A percentile compares a stretch with the other conserved stretches of the same genome.
These are phyloP conservation scores for Grus americana DNA, from an alignment of 2,113 vertebrate species.

Conservation along the genomic window DNA sequence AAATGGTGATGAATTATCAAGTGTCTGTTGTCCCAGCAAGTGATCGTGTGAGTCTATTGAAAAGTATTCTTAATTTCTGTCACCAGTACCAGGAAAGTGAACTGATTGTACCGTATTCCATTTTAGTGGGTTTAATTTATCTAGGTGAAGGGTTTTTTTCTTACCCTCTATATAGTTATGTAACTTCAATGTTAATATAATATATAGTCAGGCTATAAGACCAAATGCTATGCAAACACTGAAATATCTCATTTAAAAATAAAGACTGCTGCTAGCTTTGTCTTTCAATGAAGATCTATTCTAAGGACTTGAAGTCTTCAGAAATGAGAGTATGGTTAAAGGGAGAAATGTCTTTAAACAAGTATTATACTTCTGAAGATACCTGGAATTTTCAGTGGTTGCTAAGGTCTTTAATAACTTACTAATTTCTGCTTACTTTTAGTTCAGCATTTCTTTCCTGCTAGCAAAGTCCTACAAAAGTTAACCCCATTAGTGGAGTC, in stretches of 20 bases:
- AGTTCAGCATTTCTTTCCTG: not conserved
- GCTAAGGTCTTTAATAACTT: not conserved
- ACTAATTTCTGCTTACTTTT: not conserved
- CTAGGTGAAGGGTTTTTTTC: not conserved
- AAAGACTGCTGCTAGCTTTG: not conserved
- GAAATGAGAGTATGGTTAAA: not conserved
- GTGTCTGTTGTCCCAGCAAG: not conserved
- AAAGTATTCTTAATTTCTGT: not conserved
- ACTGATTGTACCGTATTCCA: not conserved
- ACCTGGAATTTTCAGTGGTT: not conserved
- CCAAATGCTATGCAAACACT: not conserved
- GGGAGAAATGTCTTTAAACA: not conserved
- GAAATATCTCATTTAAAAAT: not conserved
- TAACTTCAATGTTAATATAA: not conserved
- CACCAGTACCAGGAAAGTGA: not conserved
- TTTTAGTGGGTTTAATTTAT: not conserved
- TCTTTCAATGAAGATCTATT: not conserved
- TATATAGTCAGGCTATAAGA: not conserved
- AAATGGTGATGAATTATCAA: not conserved
- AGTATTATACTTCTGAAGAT: not conserved
- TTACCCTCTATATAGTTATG: not conserved
- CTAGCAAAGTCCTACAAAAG: not conserved
- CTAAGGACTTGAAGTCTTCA: not conserved
- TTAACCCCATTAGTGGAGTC: not conserved
- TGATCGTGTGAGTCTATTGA: not conserved